phyloP scores from a whole-genome alignment of 1,140 invertebrate genomes.

The Eurosta solidaginis region DNA sequence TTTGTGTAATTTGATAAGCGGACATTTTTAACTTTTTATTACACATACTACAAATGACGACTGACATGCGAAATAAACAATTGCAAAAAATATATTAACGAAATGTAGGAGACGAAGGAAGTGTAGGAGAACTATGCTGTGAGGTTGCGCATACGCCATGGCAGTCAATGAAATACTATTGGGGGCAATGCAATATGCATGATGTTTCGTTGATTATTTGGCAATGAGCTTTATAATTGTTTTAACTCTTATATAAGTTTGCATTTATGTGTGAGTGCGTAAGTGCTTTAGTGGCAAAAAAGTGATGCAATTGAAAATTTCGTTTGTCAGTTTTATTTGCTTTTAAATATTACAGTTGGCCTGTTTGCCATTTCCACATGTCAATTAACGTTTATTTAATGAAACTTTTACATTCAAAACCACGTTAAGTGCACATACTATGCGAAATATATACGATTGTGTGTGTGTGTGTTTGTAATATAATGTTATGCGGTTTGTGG shows the following conservation, averaged over 20 bases:
- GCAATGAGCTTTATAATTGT: background rate
- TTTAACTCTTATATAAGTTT: background rate
- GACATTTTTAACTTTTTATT: conserved; percentile 53
- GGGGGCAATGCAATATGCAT: conserved; percentile 1
- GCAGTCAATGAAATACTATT: background rate
- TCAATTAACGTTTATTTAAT: conserved; percentile 59
- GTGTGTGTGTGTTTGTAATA: background rate
- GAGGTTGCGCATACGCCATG: conserved; percentile 10
- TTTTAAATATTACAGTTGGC: conserved; percentile 15
- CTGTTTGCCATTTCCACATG: conserved; percentile 45
- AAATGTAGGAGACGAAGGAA: background rate
- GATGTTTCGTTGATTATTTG: background rate
- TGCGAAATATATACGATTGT: background rate
- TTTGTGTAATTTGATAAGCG: conserved; percentile 57
- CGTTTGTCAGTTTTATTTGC: conserved; percentile 42
- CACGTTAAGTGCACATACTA: background rate
- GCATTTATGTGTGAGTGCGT: background rate
- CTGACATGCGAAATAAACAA: background rate
- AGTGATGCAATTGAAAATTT: conserved; percentile 26
- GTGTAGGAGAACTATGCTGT: background rate
- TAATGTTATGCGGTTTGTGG: background rate
- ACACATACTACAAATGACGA: background rate
- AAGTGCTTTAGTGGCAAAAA: background rate
- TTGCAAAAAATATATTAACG: background rate
- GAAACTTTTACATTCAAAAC: conserved; percentile 43